Percentiles rank a stretch among this genome's conserved stretches.
These are phyloP conservation scores for Bostrychus sinensis DNA, from an alignment of 2,113 vertebrate species.

Conservation along the genomic window DNA sequence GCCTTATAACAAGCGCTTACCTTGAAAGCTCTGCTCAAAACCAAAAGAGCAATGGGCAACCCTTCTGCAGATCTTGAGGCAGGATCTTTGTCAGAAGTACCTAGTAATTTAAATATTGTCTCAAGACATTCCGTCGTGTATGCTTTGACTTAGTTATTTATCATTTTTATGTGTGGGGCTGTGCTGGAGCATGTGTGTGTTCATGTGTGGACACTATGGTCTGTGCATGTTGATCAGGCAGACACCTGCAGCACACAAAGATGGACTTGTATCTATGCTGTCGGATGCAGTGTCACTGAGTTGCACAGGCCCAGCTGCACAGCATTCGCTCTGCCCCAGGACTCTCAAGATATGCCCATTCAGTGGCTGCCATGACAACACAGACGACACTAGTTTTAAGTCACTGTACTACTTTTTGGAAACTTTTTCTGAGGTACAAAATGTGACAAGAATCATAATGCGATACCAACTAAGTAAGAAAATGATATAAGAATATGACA, in stretches of 20 bases:
- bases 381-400: neutral
- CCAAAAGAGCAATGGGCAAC: no score
- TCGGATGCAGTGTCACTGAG: slow-evolving; percentile 57
- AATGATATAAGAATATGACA: no score
- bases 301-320: slow-evolving; percentile 67
- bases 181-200: slow-evolving; percentile 8
- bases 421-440: no score
- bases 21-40: no score
- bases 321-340: slow-evolving; percentile 39
- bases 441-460: neutral
- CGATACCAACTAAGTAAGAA: neutral
- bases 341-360: slow-evolving; percentile 33
- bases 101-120: no score
- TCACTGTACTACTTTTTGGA: no score
- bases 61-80: no score
- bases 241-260: slow-evolving; percentile 82
- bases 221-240: slow-evolving; percentile 30
- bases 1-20: no score
- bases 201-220: slow-evolving; percentile 17
- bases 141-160: neutral
- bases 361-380: slow-evolving; percentile 38
- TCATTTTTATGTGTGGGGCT: neutral
- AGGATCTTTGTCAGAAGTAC: no score
- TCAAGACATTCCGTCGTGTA: no score
- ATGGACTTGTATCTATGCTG: slow-evolving; percentile 67